Conservation (phyloP, 2,113 vertebrate species). For the Ceuthmochares aereus region DNA sequence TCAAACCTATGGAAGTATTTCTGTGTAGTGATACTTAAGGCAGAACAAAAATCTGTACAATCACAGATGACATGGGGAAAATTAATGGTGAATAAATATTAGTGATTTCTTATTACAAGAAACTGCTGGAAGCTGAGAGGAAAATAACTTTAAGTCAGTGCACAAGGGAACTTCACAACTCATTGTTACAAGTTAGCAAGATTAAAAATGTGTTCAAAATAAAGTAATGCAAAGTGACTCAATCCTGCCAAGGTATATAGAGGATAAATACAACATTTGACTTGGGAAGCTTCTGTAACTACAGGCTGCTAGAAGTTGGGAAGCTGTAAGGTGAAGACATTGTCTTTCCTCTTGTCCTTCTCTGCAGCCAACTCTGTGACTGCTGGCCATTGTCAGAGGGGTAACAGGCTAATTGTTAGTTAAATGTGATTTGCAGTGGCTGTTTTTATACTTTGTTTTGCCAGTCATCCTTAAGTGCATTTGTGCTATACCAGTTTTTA, state of each 20-base stretch:
- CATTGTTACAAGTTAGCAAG: neutral
- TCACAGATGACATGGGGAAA: neutral
- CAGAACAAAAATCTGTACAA: neutral
- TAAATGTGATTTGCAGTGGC: neutral
- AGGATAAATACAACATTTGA: neutral
- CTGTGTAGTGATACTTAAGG: neutral
- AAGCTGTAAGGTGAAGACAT: neutral
- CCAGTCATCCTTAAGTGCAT: neutral
- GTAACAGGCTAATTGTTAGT: neutral
- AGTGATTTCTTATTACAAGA: neutral
- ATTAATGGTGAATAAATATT: neutral
- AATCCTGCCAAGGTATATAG: neutral
- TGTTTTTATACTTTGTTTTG: neutral
- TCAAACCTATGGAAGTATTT: neutral
- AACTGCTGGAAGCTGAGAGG: neutral
- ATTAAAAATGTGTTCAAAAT: neutral
- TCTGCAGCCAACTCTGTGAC: neutral
- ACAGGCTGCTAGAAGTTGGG: neutral
- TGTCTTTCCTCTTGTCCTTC: neutral
- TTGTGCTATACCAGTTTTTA: neutral
- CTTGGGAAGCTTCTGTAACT: neutral
- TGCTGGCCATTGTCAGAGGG: neutral
- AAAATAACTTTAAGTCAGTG: neutral
- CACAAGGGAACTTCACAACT: neutral
- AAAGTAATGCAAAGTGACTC: neutral